phyloP scores from a whole-genome alignment of 2,888 invertebrate genomes.

The Odontomyia ornata region DNA sequence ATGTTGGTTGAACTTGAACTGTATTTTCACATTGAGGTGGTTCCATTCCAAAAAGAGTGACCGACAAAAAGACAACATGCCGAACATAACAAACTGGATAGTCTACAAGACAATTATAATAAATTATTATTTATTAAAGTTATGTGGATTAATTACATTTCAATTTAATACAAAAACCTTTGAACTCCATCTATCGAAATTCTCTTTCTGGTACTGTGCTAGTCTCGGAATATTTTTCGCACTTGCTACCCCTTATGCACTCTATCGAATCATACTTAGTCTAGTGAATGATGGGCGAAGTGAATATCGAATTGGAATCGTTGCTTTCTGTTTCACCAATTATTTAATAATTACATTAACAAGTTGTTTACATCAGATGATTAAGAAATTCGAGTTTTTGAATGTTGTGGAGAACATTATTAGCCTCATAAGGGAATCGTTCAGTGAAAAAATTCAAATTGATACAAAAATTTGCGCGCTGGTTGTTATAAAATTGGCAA shows the following conservation, averaged over 20 bases:
- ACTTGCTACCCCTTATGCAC: neutral
- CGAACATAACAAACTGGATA: too few species aligned
- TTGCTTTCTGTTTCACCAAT: neutral
- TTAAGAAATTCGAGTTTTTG: neutral
- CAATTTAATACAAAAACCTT: neutral
- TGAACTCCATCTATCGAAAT: neutral
- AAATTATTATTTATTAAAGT: neutral
- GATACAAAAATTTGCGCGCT: too few species aligned
- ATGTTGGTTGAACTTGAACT: too few species aligned
- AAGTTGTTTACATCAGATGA: neutral
- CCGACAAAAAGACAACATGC: too few species aligned
- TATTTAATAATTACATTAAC: neutral
- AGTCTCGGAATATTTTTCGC: neutral
- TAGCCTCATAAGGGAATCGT: too few species aligned
- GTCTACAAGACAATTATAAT: too few species aligned
- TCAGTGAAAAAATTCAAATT: too few species aligned
- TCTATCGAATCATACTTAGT: neutral
- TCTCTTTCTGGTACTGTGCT: neutral
- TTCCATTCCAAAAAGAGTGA: too few species aligned
- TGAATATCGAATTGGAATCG: neutral
- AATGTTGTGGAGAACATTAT: neutral
- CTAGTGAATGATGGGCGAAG: neutral
- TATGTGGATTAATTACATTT: neutral
- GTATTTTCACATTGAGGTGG: too few species aligned
- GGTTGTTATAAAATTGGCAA: too few species aligned